These are phyloP conservation scores for Amitus sp. DNA, from an alignment of 2,888 invertebrate genomes.

Conservation along the genomic window DNA sequence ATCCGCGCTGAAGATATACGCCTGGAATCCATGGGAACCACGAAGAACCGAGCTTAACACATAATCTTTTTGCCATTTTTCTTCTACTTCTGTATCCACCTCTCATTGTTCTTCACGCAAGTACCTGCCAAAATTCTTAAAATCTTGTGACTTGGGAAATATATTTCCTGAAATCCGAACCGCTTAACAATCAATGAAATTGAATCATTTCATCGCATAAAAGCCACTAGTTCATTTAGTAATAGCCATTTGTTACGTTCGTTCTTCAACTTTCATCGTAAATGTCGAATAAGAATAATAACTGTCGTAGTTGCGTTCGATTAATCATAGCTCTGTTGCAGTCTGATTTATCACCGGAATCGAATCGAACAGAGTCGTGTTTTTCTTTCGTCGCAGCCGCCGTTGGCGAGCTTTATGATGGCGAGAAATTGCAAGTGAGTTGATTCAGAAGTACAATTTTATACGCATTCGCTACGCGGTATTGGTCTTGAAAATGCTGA, in stretches of 20 bases:
- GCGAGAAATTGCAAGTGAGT: too few species aligned
- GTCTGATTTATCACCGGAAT: slow-evolving; percentile 3
- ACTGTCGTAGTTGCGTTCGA: background rate
- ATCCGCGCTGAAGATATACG: slow-evolving; percentile 64
- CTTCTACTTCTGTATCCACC: background rate
- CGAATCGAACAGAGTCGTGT: background rate
- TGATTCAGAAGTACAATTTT: too few species aligned
- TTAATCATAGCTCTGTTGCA: slow-evolving; percentile 3
- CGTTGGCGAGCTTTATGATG: too few species aligned
- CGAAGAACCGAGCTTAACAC: slow-evolving; percentile 59
- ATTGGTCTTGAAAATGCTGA: too few species aligned
- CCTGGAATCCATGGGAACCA: slow-evolving; percentile 66
- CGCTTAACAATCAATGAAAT: slow-evolving; percentile 5
- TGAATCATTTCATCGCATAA: too few species aligned
- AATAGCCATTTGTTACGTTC: background rate
- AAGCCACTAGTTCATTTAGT: background rate
- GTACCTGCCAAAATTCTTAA: slow-evolving; percentile 24
- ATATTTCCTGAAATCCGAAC: slow-evolving; percentile 29
- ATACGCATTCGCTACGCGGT: too few species aligned
- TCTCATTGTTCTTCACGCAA: slow-evolving; percentile 25
- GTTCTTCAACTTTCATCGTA: slow-evolving; percentile 3
- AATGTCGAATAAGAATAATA: slow-evolving; percentile 7
- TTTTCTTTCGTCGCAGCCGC: background rate
- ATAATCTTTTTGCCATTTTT: slow-evolving; percentile 47
- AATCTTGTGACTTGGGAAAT: slow-evolving; percentile 23